Evolutionary conservation across 1,140 invertebrate genomes (phyloP).

Genomic region (Riptortus pedestris): DNA sequence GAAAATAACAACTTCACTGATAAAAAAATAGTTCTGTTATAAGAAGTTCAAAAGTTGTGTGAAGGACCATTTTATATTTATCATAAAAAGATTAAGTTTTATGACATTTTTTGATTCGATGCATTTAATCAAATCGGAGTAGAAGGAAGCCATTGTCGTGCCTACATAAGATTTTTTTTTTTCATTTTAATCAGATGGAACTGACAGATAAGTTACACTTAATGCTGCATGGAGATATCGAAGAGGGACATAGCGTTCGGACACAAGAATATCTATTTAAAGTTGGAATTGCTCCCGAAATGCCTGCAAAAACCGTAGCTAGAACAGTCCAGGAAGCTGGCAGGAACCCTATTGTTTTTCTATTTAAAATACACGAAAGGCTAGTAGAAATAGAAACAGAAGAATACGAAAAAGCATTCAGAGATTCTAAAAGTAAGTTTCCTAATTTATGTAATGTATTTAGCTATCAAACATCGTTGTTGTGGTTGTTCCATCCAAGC

Average conservation of each 20-base stretch:
- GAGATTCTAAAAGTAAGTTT: constrained; percentile 10
- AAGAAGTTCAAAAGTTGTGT: too few species aligned
- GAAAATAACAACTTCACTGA: too few species aligned
- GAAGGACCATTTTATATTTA: too few species aligned
- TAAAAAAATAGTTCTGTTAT: too few species aligned
- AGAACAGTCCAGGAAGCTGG: constrained; percentile 4
- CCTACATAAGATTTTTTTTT: too few species aligned
- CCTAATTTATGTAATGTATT: too few species aligned
- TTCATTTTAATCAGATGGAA: constrained; percentile 11
- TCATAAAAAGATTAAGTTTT: too few species aligned
- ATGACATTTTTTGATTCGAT: too few species aligned
- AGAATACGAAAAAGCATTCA: constrained; percentile 14
- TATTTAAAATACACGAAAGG: constrained; percentile 5
- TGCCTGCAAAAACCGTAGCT: neutral
- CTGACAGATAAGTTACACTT: neutral
- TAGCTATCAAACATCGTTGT: too few species aligned
- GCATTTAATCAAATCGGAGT: too few species aligned
- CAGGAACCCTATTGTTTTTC: constrained; percentile 7
- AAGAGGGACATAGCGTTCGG: neutral
- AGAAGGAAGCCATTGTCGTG: too few species aligned
- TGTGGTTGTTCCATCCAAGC: too few species aligned
- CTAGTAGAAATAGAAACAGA: constrained; percentile 1
- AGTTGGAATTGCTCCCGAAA: constrained; percentile 10
- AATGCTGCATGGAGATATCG: neutral
- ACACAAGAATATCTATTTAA: constrained; percentile 1